Evolutionary conservation across 1,140 invertebrate species (phyloP), one percentile per base, ranked within the genome.

Genomic region (Trichonephila inaurata): DNA sequence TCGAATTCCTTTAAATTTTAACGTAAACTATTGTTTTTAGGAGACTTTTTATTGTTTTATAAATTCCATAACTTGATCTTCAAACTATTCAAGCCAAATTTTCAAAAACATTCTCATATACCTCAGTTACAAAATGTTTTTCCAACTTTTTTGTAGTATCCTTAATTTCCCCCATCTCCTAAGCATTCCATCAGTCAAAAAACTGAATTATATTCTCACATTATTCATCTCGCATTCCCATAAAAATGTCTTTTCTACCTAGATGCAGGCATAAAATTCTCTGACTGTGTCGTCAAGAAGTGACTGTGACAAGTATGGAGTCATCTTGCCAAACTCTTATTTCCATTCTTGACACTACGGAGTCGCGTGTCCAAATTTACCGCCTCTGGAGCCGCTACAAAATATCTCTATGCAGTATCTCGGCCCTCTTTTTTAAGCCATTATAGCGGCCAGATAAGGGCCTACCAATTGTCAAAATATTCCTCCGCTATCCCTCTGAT

Each of bases 391-490:
- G 58, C 62, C 12, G 28, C 89, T 58, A 64, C 86, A 82, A 82
- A 91, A 28, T 61, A 91, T 82, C 69, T 91, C 18, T 66, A 8
- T 24, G 16, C 72, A 28, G 44, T 62, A 91, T 82, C 69, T 91
- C 89, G 72, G 58, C 6, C 16, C 89, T 24, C 89, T 85, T 77
- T 77, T 89, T 62, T 62, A 21, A 72, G 51, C 19, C 60, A 60
- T 28, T 64, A 28, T 19, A 16, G 28, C n/a, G n/a, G 40, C 18
- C 58, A 89, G 89, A 91, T 91, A 91, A 83, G 89, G 66, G 69
- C 40, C 88, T 66, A 89, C 64, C 87, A 62, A 91, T 91, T 91
- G 89, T 91, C 89, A 91, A 91, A 82, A 91, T 82, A 91, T 81
- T 91, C 89, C 89, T 33, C 77, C 66, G 60, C 51, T 91, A 91